A percentile compares a stretch with the other conserved stretches of the same genome.
These are phyloP conservation scores for Apostichopus japonicus DNA, from an alignment of 35 echinoderm and acorn worm species.

Conservation along the genomic window DNA sequence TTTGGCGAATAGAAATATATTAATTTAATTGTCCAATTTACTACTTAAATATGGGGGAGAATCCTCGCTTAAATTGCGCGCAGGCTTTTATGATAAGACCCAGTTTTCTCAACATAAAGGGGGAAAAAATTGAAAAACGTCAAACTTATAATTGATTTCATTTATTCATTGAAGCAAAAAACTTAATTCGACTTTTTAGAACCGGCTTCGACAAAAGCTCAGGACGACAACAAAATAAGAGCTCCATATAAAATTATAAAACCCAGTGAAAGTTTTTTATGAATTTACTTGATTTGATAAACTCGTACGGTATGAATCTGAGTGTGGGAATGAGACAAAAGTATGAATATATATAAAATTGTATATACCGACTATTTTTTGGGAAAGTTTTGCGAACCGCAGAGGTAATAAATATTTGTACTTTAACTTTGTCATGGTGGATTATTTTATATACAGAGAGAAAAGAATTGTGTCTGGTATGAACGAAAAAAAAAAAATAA, in stretches of 20 bases:
- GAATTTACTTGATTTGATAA: conserved; percentile 13
- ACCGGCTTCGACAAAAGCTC: conserved; percentile 30
- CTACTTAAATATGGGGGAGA: background rate
- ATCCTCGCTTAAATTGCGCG: background rate
- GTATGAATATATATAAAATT: too few species aligned
- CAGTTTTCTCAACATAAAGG: background rate
- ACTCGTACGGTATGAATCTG: background rate
- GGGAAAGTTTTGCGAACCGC: too few species aligned
- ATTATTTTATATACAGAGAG: too few species aligned
- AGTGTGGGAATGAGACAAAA: background rate
- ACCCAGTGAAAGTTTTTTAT: background rate
- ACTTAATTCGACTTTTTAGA: conserved; percentile 38
- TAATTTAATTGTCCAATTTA: conserved; percentile 7
- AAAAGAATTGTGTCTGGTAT: too few species aligned
- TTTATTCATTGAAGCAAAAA: conserved; percentile 19
- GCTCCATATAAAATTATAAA: background rate
- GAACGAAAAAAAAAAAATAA: too few species aligned
- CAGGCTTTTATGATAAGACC: conserved; percentile 19
- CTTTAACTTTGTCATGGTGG: too few species aligned
- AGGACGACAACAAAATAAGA: background rate
- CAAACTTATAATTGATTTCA: conserved; percentile 39
- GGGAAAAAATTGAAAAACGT: background rate
- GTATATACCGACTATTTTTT: too few species aligned
- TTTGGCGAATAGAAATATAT: background rate
- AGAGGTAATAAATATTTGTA: too few species aligned